phyloP scores from a whole-genome alignment of 2,113 vertebrate genomes.

The Butorides virescens region DNA sequence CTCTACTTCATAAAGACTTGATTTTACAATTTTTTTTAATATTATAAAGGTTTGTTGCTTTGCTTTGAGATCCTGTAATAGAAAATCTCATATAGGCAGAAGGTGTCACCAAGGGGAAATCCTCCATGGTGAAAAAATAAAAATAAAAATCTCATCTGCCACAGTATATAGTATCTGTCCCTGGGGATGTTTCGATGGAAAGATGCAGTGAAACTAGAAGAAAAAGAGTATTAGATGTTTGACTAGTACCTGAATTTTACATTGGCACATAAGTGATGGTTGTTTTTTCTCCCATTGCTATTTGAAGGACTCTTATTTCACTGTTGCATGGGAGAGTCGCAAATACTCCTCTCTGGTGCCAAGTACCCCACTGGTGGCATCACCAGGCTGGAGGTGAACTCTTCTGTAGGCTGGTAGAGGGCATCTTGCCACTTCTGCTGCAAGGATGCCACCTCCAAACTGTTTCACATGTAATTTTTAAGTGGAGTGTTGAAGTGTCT shows the following conservation, averaged over 20 bases:
- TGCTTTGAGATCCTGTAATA: background rate
- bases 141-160: background rate
- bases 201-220: background rate
- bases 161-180: background rate
- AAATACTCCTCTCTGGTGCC: background rate
- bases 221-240: background rate
- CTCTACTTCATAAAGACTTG: background rate
- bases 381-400: background rate
- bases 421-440: background rate
- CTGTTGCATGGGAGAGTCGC: background rate
- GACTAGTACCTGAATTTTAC: background rate
- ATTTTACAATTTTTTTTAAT: background rate
- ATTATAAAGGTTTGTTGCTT: background rate
- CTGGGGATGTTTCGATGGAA: background rate
- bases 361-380: background rate
- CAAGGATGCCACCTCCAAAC: background rate
- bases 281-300: background rate
- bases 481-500: background rate
- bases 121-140: background rate
- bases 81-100: background rate
- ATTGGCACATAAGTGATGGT: accelerated
- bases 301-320: background rate
- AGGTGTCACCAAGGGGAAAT: background rate
- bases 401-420: background rate
- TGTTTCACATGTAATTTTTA: background rate